These are phyloP conservation scores for Craterocephalus amniculus DNA, from an alignment of 2,797 vertebrate genomes.

Conservation along the genomic window DNA sequence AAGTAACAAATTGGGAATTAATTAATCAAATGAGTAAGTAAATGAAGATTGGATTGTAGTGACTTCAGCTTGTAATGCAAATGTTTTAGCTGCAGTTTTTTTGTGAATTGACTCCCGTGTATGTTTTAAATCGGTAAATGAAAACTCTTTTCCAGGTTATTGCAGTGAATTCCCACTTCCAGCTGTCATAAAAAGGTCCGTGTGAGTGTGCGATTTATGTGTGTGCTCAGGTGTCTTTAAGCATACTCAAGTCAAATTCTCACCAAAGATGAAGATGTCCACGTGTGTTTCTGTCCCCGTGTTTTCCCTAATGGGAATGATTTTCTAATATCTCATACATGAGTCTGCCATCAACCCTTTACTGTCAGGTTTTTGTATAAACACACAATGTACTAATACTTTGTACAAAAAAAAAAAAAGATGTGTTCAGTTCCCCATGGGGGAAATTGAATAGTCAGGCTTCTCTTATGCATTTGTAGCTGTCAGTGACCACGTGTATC, in stretches of 20 bases:
- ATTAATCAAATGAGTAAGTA: background rate
- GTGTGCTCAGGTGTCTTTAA: constrained; percentile 57
- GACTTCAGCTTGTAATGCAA: background rate
- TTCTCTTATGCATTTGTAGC: constrained; percentile 73
- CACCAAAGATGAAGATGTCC: constrained; percentile 86
- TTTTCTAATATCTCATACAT: constrained; percentile 39
- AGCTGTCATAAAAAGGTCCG: constrained; percentile 26
- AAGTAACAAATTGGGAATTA: background rate
- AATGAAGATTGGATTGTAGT: background rate
- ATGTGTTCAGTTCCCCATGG: constrained; percentile 42
- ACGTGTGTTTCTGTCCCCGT: constrained; percentile 60
- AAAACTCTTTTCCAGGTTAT: constrained; percentile 34
- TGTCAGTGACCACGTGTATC: constrained; percentile 75
- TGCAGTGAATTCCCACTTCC: constrained; percentile 44
- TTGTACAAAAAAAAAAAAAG: constrained; percentile 61
- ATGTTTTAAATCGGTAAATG: constrained; percentile 27
- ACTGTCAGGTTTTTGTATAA: constrained; percentile 64
- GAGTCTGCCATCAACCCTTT: constrained; percentile 57
- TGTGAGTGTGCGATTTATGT: constrained; percentile 22
- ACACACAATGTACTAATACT: constrained; percentile 69
- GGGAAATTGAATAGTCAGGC: constrained; percentile 49
- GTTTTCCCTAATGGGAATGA: constrained; percentile 15
- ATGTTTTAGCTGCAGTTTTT: constrained; percentile 1
- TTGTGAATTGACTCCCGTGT: constrained; percentile 34
- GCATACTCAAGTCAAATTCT: constrained; percentile 76